These are phyloP conservation scores for Nemotelus nigrinus DNA, from an alignment of 2,888 invertebrate genomes.

Conservation along the genomic window DNA sequence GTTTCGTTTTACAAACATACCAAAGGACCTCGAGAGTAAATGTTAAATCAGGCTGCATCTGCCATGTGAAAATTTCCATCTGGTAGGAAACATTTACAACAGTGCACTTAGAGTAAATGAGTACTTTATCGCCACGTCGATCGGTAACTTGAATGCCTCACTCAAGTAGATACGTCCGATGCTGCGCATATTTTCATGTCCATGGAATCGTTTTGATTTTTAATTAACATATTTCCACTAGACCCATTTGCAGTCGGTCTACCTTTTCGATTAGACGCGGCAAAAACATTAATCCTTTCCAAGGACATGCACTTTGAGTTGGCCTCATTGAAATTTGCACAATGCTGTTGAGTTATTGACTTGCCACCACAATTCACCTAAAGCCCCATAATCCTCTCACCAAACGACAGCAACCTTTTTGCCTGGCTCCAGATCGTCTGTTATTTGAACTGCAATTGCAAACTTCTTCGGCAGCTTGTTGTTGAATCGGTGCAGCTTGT, in stretches of 20 bases:
- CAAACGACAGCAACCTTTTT: neutral
- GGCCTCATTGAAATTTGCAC: too few relatives aligned
- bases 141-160: neutral
- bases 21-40: too few relatives aligned
- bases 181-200: neutral
- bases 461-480: neutral
- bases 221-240: conserved; percentile 13
- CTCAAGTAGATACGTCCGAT: neutral
- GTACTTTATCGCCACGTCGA: neutral
- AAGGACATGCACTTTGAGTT: too few relatives aligned
- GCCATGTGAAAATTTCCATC: neutral
- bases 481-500: neutral
- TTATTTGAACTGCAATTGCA: neutral
- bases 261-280: too few relatives aligned
- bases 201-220: neutral
- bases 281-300: too few relatives aligned
- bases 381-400: too few relatives aligned
- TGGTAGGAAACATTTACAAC: neutral
- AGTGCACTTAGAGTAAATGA: conserved; percentile 2
- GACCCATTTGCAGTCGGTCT: neutral
- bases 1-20: too few relatives aligned
- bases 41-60: too few relatives aligned
- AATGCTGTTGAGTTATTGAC: too few relatives aligned
- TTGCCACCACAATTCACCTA: too few relatives aligned
- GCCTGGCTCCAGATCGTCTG: conserved; percentile 21